phyloP scores from a whole-genome alignment of 92 coral and sea anemone genomes.

The Palythoa heliodiscus region DNA sequence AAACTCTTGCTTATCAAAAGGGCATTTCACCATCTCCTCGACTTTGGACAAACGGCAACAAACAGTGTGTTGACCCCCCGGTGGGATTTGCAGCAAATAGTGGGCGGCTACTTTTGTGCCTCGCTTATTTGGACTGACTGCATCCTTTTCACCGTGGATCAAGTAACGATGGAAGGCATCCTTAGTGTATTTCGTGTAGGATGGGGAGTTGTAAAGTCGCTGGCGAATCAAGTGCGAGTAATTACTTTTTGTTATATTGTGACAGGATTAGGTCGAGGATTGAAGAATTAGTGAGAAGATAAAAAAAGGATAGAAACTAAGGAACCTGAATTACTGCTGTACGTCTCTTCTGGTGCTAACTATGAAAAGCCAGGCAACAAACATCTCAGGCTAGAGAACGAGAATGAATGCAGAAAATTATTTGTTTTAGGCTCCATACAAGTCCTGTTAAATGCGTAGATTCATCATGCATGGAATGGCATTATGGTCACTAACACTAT shows the following conservation, averaged over 20 bases:
- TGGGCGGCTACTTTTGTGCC: constrained; percentile 92
- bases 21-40: constrained; percentile 67
- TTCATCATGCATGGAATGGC: too few species aligned
- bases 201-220: constrained; percentile 62
- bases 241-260: background rate
- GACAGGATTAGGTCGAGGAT: background rate
- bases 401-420: too few species aligned
- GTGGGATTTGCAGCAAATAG: constrained; percentile 73
- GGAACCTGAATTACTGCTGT: too few species aligned
- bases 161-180: constrained; percentile 94
- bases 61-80: constrained; percentile 70
- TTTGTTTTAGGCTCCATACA: too few species aligned
- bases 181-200: constrained; percentile 90
- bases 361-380: too few species aligned
- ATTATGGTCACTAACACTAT: background rate
- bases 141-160: constrained; percentile 81
- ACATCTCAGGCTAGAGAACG: too few species aligned
- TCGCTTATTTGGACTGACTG: constrained; percentile 71
- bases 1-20: constrained; percentile 79
- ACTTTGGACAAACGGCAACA: constrained; percentile 77
- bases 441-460: too few species aligned
- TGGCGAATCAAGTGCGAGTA: constrained; percentile 17
- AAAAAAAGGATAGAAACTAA: background rate
- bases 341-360: too few species aligned
- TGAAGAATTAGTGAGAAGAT: too few species aligned